Conservation (phyloP, 2,113 vertebrate species). For the Pycnonotus jocosus region DNA sequence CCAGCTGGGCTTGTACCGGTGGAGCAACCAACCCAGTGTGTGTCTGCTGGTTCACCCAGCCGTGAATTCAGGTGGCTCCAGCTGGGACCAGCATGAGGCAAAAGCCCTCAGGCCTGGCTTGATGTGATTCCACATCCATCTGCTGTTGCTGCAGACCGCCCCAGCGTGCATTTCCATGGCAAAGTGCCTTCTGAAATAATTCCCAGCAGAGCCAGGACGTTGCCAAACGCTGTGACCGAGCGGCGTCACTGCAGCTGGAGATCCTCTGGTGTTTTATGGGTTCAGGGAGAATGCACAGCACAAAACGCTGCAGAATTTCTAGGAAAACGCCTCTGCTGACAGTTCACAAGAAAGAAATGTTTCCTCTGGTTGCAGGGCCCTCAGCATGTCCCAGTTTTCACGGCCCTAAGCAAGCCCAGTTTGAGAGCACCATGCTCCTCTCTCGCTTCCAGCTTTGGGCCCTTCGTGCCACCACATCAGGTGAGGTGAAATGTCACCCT, state of each 20-base stretch:
- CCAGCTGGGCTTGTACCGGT: not conserved
- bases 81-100: accelerated
- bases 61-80: not conserved
- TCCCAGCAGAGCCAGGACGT: not conserved
- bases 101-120: not conserved
- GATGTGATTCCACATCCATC: not conserved
- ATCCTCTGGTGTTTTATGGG: not conserved
- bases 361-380: not conserved
- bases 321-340: not conserved
- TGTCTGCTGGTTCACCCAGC: not conserved
- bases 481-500: not conserved
- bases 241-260: not conserved
- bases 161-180: not conserved
- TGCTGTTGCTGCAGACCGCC: not conserved
- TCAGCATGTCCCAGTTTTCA: not conserved
- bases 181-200: not conserved
- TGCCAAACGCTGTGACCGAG: not conserved
- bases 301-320: not conserved
- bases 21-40: not conserved
- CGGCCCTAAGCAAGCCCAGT: not conserved
- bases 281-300: not conserved
- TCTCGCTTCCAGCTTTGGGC: not conserved
- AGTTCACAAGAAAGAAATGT: not conserved
- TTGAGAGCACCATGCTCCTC: not conserved
- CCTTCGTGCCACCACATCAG: not conserved